phyloP scores from a whole-genome alignment of 2,797 vertebrate species.

The Poeciliopsis presidionis region DNA sequence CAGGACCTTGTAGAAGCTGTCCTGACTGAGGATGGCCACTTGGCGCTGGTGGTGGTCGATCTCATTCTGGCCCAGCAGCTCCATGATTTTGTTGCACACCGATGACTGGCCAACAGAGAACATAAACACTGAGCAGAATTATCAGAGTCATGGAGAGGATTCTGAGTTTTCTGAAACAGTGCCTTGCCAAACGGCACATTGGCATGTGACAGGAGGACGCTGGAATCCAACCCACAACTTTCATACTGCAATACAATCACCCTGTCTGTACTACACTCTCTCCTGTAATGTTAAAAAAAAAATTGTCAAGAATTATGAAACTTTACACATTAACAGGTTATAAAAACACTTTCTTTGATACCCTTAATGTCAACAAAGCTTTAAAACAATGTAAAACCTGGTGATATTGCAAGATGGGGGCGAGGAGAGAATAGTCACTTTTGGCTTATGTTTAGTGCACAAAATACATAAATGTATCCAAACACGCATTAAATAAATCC shows the following conservation, averaged over 20 bases:
- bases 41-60: constrained; percentile 94
- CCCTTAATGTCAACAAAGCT: not conserved
- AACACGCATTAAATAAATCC: not conserved
- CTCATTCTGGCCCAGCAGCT: constrained; percentile 96
- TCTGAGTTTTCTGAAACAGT: not conserved
- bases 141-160: not conserved
- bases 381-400: not conserved
- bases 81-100: constrained; percentile 96
- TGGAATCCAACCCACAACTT: not conserved
- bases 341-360: not conserved
- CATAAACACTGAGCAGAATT: not conserved
- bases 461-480: not conserved
- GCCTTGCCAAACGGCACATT: not conserved
- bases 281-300: not conserved
- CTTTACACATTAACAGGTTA: not conserved
- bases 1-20: constrained; percentile 96
- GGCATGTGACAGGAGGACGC: not conserved
- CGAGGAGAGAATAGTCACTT: not conserved
- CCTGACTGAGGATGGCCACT: constrained; percentile 96
- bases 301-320: not conserved
- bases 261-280: not conserved
- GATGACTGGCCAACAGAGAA: constrained; percentile 83
- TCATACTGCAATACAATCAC: not conserved
- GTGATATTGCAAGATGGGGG: not conserved
- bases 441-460: not conserved